These are phyloP conservation scores for Lycorma delicatula DNA, from an alignment of 1,140 invertebrate species.

Conservation along the genomic window DNA sequence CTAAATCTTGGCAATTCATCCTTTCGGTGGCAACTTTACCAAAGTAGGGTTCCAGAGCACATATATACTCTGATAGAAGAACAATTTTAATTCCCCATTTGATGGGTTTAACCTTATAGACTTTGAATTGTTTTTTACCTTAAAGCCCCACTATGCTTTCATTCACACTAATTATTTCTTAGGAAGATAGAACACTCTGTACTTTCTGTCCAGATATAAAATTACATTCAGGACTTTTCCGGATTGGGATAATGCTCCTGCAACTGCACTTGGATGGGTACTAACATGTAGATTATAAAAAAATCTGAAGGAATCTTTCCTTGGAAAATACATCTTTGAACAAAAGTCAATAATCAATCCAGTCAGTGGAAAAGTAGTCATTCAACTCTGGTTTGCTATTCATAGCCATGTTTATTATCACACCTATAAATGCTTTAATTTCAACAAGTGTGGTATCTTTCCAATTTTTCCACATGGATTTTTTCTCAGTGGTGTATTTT, in stretches of 20 bases:
- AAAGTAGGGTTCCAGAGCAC: background rate
- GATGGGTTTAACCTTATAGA: constrained; percentile 8
- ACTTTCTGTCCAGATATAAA: background rate
- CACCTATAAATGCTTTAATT: constrained; percentile 12
- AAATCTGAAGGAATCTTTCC: background rate
- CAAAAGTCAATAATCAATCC: background rate
- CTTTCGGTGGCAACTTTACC: background rate
- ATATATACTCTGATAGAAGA: constrained; percentile 8
- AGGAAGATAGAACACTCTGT: background rate
- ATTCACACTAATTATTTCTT: background rate
- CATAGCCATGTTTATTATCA: constrained; percentile 8
- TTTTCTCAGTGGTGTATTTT: background rate
- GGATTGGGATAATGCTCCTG: background rate
- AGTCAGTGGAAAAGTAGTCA: constrained; percentile 2
- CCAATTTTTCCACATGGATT: constrained; percentile 3
- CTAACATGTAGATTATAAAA: constrained; percentile 4
- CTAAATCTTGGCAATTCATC: background rate
- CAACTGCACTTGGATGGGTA: background rate
- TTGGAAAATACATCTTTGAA: constrained; percentile 2
- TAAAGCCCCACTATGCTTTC: constrained; percentile 8
- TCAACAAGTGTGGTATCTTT: background rate
- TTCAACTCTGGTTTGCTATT: constrained; percentile 5
- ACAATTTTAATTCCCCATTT: constrained; percentile 11
- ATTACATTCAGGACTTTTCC: background rate
- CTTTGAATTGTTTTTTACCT: constrained; percentile 4